Conservation (phyloP, 2,113 vertebrate genomes). For the Edolisoma coerulescens region DNA sequence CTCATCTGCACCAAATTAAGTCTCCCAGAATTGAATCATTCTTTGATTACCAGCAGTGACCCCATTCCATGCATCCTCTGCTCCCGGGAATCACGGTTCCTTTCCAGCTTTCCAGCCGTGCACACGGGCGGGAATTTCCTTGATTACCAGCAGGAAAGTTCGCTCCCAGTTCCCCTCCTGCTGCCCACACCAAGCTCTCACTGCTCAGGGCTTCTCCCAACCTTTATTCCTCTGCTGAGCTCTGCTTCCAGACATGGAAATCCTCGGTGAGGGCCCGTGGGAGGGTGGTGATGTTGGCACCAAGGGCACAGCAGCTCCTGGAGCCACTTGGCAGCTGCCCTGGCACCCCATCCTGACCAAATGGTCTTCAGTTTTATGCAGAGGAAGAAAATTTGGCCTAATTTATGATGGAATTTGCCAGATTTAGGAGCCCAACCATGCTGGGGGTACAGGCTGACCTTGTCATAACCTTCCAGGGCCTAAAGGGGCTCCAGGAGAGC, state of each 20-base stretch:
- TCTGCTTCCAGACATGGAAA: accelerated
- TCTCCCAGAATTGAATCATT: neutral
- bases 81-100: neutral
- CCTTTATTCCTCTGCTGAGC: neutral
- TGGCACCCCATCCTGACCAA: neutral
- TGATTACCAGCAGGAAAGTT: neutral
- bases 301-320: accelerated
- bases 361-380: accelerated
- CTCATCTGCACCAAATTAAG: conserved; percentile 11
- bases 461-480: accelerated
- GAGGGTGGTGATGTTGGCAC: accelerated
- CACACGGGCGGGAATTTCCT: neutral
- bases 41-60: neutral
- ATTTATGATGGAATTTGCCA: neutral
- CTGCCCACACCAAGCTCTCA: neutral
- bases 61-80: neutral
- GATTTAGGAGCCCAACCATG: accelerated
- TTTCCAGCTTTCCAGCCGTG: neutral
- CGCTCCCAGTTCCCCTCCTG: neutral
- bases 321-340: accelerated
- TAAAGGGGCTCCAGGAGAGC: neutral
- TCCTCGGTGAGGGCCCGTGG: neutral
- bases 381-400: neutral
- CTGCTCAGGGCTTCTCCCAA: neutral
- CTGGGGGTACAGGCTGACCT: accelerated